These are phyloP conservation scores for Heloderma charlesbogerti DNA, from an alignment of 2,113 vertebrate species.

Conservation along the genomic window DNA sequence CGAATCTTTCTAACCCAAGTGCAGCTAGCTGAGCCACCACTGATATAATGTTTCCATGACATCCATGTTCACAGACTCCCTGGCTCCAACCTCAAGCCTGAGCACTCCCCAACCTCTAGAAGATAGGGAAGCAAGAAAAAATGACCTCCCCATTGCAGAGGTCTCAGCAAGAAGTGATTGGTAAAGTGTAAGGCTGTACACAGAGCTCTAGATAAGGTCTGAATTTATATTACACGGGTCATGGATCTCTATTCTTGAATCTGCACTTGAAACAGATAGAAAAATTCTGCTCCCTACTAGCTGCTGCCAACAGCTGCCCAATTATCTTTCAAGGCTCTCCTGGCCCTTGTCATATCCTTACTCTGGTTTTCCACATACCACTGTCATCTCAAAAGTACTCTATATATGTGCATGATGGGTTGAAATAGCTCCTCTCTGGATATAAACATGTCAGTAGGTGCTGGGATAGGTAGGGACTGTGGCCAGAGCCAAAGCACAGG, in stretches of 20 bases:
- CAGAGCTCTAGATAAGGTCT: not conserved
- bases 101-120: not conserved
- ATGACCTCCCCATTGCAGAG: not conserved
- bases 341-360: not conserved
- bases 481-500: not conserved
- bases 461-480: not conserved
- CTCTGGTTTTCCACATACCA: not conserved
- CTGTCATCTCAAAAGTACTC: not conserved
- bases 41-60: not conserved
- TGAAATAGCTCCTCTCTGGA: not conserved
- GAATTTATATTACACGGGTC: not conserved
- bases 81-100: not conserved
- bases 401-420: not conserved
- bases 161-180: not conserved
- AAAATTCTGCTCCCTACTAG: not conserved
- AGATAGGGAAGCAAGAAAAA: not conserved
- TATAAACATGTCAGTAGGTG: not conserved
- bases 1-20: not conserved
- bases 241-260: not conserved
- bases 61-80: not conserved
- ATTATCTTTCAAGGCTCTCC: too few species aligned
- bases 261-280: not conserved
- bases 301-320: not conserved
- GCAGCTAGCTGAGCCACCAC: not conserved
- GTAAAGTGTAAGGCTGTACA: not conserved